Evolutionary conservation across 2,113 vertebrate species (phyloP).

Genomic region (Dryoscopus gambensis): DNA sequence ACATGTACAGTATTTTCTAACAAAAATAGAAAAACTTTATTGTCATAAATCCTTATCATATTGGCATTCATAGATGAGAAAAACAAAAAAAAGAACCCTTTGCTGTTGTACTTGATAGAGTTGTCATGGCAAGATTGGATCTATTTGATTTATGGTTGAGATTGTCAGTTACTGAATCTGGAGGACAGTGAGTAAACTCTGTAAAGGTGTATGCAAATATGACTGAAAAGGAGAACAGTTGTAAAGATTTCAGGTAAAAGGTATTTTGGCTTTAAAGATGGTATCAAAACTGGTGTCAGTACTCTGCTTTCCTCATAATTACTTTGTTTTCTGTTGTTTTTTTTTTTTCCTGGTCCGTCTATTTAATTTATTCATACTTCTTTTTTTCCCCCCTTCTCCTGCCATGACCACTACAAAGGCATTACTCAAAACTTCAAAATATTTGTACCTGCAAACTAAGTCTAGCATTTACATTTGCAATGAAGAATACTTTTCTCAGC

Average conservation of each 20-base stretch:
- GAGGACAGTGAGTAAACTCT: neutral
- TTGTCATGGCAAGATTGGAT: neutral
- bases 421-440: neutral
- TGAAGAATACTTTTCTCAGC: neutral
- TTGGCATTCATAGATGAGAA: neutral
- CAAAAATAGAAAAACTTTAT: neutral
- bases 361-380: neutral
- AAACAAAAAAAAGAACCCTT: neutral
- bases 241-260: neutral
- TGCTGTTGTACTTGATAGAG: neutral
- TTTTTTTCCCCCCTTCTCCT: no score
- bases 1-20: neutral
- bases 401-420: neutral
- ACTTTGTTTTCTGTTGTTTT: accelerated
- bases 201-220: neutral
- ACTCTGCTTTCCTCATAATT: neutral
- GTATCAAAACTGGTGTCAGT: neutral
- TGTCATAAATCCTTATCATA: neutral
- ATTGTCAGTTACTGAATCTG: neutral
- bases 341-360: neutral
- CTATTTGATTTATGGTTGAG: neutral
- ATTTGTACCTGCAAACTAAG: neutral
- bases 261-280: neutral
- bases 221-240: neutral
- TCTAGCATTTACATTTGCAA: neutral